Evolutionary conservation across 2,113 vertebrate genomes (phyloP), one percentile per base, ranked within the genome.

Genomic region (Sigmodon hispidus): DNA sequence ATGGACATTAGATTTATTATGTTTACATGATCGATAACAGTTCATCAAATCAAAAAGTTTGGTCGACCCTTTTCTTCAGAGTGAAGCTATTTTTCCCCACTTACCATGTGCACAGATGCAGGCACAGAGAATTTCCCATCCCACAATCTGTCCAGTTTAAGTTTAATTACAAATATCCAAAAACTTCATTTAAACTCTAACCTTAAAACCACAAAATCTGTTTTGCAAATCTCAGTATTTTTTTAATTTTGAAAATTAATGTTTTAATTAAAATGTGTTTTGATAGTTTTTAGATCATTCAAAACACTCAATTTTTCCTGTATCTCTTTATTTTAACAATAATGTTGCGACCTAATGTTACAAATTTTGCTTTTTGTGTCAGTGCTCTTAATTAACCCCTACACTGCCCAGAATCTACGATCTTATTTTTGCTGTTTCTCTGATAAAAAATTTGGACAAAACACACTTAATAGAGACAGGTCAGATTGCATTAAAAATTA

Each of bases 181-280:
- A 91, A 76, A 55, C 7, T 6, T 67, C 7, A 34, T 75, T 48
- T 80, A 70, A 90, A 52, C 3, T 73, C 1, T 17, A 73, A 63
- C 0, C n/a, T 34, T 84, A 86, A 90, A 76, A 1, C 2, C 31
- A 43, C 29, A 92, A 12, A 34, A 12, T 93, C 34, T 79, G 7
- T 75, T 43, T 84, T 94, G 1, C 1, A 77, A 90, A 91, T 70
- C 10, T 91, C 19, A 80, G 21, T 6, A 89, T 40, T 1, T 69
- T 6, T 61, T 4, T 90, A 76, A 76, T 93, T 29, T 17, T 83
- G 34, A 73, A 1, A 72, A 36, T 61, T 67, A 80, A 72, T 9
- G 36, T 57, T 94, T 94, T 70, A 69, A 89, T 21, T 67, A 34
- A 86, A 73, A 65, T 40, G 31, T 67, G 26, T 81, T 94, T 95